These are phyloP conservation scores for Drosophila ironensis DNA, from an alignment of 1,140 invertebrate genomes.

Conservation along the genomic window DNA sequence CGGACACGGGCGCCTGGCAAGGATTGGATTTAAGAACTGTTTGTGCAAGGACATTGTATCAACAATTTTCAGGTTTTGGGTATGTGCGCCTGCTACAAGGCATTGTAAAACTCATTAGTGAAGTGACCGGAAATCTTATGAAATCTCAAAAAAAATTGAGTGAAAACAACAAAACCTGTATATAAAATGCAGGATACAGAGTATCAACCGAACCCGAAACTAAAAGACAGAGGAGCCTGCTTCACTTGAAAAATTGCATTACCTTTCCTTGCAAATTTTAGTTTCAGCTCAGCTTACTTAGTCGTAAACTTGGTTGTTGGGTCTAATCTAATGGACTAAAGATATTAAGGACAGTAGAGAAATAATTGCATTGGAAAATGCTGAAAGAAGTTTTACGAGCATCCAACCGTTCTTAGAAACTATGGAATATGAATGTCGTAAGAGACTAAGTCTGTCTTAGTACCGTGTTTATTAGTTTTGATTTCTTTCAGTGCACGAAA, in stretches of 20 bases:
- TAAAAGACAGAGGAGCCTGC: constrained; percentile 13
- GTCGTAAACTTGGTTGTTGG: too few species aligned
- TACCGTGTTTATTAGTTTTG: too few species aligned
- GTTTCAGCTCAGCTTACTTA: too few species aligned
- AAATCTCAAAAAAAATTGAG: constrained; percentile 64
- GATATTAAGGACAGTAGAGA: too few species aligned
- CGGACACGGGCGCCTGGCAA: neutral
- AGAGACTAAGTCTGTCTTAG: too few species aligned
- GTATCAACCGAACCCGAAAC: constrained; percentile 7
- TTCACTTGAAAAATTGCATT: too few species aligned
- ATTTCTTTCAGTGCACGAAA: neutral
- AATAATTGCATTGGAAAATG: too few species aligned
- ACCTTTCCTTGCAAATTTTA: too few species aligned
- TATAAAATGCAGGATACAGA: neutral
- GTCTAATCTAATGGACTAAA: too few species aligned
- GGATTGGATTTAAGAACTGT: constrained; percentile 47
- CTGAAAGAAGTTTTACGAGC: too few species aligned
- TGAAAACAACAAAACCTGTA: neutral
- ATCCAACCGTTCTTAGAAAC: too few species aligned
- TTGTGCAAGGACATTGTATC: constrained; percentile 51
- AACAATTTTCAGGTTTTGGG: constrained; percentile 39
- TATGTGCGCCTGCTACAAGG: constrained; percentile 42
- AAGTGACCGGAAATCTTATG: constrained; percentile 76
- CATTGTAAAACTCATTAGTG: constrained; percentile 79
- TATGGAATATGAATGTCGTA: too few species aligned